Conservation (phyloP, 2,888 invertebrate species). For the Nycteola revayana region DNA sequence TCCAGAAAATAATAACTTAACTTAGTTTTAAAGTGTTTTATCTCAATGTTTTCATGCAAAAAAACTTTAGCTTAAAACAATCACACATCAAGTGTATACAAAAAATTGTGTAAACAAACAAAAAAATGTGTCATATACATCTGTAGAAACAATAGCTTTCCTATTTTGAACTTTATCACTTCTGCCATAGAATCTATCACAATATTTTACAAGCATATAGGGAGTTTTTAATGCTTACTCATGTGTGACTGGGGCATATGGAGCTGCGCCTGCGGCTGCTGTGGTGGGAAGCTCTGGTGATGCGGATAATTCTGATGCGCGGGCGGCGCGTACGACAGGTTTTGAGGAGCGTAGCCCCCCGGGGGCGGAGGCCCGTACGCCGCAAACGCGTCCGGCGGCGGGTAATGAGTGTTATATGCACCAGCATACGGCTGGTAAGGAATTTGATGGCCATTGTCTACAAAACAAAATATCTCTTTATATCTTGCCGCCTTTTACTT, state of each 20-base stretch:
- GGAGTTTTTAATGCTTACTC: conserved; percentile 66
- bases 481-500: too few relatives aligned
- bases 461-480: conserved; percentile 23
- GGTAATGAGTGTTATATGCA: conserved; percentile 78
- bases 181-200: too few relatives aligned
- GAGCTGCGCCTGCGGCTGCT: conserved; percentile 69
- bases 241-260: conserved; percentile 76
- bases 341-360: conserved; percentile 74
- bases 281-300: conserved; percentile 74
- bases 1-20: too few relatives aligned
- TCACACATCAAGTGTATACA: too few relatives aligned
- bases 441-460: conserved; percentile 80
- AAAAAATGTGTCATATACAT: too few relatives aligned
- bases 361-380: conserved; percentile 75
- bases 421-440: conserved; percentile 77
- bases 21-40: too few relatives aligned
- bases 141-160: too few relatives aligned
- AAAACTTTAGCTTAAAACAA: too few relatives aligned
- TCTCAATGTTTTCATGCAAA: too few relatives aligned
- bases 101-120: too few relatives aligned
- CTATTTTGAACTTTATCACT: too few relatives aligned
- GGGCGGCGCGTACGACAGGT: conserved; percentile 75
- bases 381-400: conserved; percentile 75
- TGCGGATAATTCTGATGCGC: conserved; percentile 78
- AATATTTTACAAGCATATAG: too few relatives aligned